These are phyloP conservation scores for Peromyscus polionotus DNA, from an alignment of 2,113 vertebrate genomes.

Conservation along the genomic window DNA sequence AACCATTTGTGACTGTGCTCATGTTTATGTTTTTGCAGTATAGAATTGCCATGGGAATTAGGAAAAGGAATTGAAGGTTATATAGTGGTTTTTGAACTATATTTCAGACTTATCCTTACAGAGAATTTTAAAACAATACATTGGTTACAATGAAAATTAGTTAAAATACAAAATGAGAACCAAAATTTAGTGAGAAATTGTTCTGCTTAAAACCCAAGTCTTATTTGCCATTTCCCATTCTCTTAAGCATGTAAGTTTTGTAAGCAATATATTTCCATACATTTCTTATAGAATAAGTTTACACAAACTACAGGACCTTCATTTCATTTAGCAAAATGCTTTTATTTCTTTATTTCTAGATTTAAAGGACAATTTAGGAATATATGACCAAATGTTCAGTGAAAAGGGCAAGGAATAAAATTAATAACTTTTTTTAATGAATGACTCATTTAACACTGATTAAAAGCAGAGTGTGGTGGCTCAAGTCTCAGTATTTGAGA, in stretches of 20 bases:
- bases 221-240: neutral
- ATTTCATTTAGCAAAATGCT: constrained; percentile 21
- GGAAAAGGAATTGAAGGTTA: constrained; percentile 58
- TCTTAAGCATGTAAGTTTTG: neutral
- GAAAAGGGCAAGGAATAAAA: neutral
- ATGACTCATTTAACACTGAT: neutral
- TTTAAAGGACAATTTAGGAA: neutral
- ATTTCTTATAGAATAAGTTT: constrained; percentile 14
- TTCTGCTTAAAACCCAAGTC: constrained; percentile 38
- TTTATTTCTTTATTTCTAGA: constrained; percentile 38
- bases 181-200: constrained; percentile 24
- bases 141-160: constrained; percentile 4
- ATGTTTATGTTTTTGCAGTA: constrained; percentile 64
- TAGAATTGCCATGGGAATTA: constrained; percentile 62
- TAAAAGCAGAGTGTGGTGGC: neutral
- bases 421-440: neutral
- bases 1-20: constrained; percentile 72
- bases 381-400: neutral
- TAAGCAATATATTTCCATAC: neutral
- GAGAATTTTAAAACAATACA: constrained; percentile 23
- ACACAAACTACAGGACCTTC: neutral
- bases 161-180: constrained; percentile 63
- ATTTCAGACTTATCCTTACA: constrained; percentile 45
- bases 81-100: constrained; percentile 58
- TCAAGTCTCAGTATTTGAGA: neutral